Evolutionary conservation across 2,888 invertebrate genomes (phyloP), one percentile per base, ranked within the genome.

Genomic region (Yponomeuta plumbellus): DNA sequence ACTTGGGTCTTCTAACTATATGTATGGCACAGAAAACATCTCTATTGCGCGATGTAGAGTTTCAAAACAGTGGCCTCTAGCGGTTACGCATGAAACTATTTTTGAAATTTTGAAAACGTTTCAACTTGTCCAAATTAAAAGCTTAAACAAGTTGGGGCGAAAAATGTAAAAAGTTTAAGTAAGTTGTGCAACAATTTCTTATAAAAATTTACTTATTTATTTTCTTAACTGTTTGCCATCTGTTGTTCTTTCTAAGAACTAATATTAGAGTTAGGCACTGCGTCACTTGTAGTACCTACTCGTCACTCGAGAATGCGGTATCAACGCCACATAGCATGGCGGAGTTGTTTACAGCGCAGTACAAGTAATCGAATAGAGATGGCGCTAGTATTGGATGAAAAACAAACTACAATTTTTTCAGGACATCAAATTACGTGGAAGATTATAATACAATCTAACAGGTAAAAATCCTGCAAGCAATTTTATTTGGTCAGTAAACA

Each of bases 31-130:
- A 13, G n/a, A 21, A 44, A 66, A 66, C 22, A 17, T 20, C 11
- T 56, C 22, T 10, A 44, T 61, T 40, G 44, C 66, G 66, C 66
- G 66, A 66, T 61, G 61, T 66, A 61, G 66, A 44, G 11, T 13
- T 40, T 13, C 13, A 4, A 11, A 6, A n/a, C 17, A 66, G 58
- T 21, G 65, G 8, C 65, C 34, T 66, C 65, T 66, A 66, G 58
- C 10, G 65, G 57, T 22, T 64, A 2, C 3, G 11, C 2, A 6
- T 23, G 40, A 11, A 52, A 52, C 22, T 64, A 21, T 17, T 52
- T 52, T 52, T 34, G 34, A 8, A 34, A 5, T 8, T 52, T 13
- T 52, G 17, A 52, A 52, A 17, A 17, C 1, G 17, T n/a, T 2
- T 3, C 13, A 52, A 52, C 44, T 2, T 17, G 17, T 52, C 44